Base-by-base conservation (phyloP, 2,797 vertebrate genomes). In the Hemitrygon akajei region DNA sequence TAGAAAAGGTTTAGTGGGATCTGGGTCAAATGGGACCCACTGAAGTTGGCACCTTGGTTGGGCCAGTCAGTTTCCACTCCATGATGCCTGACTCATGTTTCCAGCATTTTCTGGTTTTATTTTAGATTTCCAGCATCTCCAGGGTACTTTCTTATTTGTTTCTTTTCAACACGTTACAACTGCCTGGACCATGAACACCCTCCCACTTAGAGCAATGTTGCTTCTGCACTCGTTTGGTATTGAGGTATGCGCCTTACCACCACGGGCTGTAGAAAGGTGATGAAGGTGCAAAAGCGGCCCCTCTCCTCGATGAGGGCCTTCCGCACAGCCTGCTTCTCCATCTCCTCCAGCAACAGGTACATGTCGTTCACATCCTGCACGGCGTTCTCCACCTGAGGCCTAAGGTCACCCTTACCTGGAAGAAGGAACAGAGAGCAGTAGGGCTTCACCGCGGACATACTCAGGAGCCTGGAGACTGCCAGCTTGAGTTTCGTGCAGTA, bases 331-430 rank as follows among this genome's bases (percentile, higher is more conserved):
- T 99, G 98, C 95, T 99, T 99, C 97, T 99, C 99, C 0, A 98
- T 99, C 96, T 99, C 99, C 96, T 99, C 98, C 97, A 99, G 97
- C 94, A 99, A 96, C 95, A 99, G 96, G 95, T 98, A 99, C 97
- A 99, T 96, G 96, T 99, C 99, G 0, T 97, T 99, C 95, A 99
- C 98, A 0, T 99, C 99, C 96, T 99, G 99, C 95, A 99, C 98
- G 0, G 99, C 99, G 0, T 97, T 98, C 97, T 99, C 98, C 96
- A 99, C 96, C 97, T 99, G 98, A 3, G 98, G 99, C 95, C 98
- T 98, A 95, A 99, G 95, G 94, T 99, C 98, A 14, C 99, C 98
- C 94, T 98, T 97, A 94, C 99, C 99, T 99, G 96, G 0, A 82
- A 27, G 10, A 47, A 2, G 16, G 71, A 76, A 75, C 66, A 93